These are phyloP conservation scores for Caenorhabditis auriculariae DNA, from an alignment of 2,888 invertebrate genomes.

Conservation along the genomic window DNA sequence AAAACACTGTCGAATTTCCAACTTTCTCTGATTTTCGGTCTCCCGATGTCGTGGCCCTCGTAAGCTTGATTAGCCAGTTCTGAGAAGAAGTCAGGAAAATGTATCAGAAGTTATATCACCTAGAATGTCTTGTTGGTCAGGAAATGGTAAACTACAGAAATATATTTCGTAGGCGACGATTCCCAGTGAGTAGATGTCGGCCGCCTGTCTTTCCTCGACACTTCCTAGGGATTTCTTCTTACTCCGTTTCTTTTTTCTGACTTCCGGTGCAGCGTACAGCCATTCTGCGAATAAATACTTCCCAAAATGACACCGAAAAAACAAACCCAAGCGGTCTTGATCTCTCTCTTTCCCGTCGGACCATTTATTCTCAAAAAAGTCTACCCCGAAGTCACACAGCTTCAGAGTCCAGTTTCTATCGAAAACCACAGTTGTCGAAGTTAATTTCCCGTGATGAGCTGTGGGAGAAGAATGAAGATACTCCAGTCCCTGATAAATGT, in stretches of 20 bases:
- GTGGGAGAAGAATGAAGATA: slow-evolving; percentile 42
- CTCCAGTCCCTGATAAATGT: slow-evolving; percentile 30
- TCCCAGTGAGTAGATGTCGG: slow-evolving; percentile 45
- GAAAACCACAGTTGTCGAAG: slow-evolving; percentile 38
- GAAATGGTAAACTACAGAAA: slow-evolving; percentile 51
- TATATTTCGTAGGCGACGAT: slow-evolving; percentile 49
- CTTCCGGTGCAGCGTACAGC: slow-evolving; percentile 41
- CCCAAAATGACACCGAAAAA: neutral
- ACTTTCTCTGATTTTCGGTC: slow-evolving; percentile 33
- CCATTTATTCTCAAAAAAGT: slow-evolving; percentile 36
- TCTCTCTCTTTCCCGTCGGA: slow-evolving; percentile 36
- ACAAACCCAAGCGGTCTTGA: slow-evolving; percentile 19
- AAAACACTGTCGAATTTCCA: slow-evolving; percentile 38
- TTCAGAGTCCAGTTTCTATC: slow-evolving; percentile 46
- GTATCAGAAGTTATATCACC: slow-evolving; percentile 5
- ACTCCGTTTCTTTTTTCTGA: slow-evolving; percentile 25
- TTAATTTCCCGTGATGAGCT: slow-evolving; percentile 41
- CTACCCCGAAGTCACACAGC: slow-evolving; percentile 43
- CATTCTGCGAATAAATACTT: slow-evolving; percentile 13
- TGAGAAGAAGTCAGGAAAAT: slow-evolving; percentile 3
- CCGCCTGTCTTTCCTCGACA: slow-evolving; percentile 14
- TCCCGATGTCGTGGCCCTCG: slow-evolving; percentile 36
- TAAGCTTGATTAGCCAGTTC: slow-evolving; percentile 38
- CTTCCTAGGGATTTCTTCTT: slow-evolving; percentile 33
- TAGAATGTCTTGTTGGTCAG: slow-evolving; percentile 30